Conservation (phyloP, 1,140 invertebrate genomes). For the Arctopsyche grandis region DNA sequence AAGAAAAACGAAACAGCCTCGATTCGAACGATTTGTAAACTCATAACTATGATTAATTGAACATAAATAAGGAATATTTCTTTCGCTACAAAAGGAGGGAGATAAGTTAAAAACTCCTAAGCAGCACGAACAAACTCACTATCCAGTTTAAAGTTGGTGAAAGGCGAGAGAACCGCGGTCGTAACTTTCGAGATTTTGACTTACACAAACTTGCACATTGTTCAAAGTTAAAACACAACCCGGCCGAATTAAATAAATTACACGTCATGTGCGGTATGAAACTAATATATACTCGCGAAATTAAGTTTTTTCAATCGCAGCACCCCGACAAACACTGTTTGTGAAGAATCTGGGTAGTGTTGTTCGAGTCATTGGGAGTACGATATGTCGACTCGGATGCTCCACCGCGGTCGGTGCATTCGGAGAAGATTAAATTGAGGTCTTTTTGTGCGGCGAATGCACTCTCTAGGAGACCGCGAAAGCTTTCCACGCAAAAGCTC, state of each 20-base stretch:
- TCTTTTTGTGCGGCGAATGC: conserved; percentile 28
- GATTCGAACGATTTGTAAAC: not conserved
- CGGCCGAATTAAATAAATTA: conserved; percentile 17
- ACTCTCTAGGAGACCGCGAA: not conserved
- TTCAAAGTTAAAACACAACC: conserved; percentile 14
- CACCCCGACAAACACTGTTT: not conserved
- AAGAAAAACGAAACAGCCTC: not conserved
- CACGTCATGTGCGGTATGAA: no score
- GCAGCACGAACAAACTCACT: conserved; percentile 22
- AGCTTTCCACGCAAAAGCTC: not conserved
- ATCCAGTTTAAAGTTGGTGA: conserved; percentile 22
- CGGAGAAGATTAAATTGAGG: conserved; percentile 27
- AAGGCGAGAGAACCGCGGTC: conserved; percentile 15
- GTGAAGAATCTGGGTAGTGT: no score
- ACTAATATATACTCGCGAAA: no score
- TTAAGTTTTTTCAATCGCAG: no score
- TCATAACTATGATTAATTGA: conserved; percentile 5
- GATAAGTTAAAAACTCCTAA: conserved; percentile 19
- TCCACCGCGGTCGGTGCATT: conserved; percentile 2
- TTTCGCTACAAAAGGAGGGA: conserved; percentile 1
- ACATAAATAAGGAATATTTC: conserved; percentile 9
- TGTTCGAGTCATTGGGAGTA: no score
- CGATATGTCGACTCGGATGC: not conserved
- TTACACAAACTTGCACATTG: conserved; percentile 16
- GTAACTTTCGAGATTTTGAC: conserved; percentile 22